Evolutionary conservation across 2,888 invertebrate species (phyloP).

Genomic region (Idaea aversata): DNA sequence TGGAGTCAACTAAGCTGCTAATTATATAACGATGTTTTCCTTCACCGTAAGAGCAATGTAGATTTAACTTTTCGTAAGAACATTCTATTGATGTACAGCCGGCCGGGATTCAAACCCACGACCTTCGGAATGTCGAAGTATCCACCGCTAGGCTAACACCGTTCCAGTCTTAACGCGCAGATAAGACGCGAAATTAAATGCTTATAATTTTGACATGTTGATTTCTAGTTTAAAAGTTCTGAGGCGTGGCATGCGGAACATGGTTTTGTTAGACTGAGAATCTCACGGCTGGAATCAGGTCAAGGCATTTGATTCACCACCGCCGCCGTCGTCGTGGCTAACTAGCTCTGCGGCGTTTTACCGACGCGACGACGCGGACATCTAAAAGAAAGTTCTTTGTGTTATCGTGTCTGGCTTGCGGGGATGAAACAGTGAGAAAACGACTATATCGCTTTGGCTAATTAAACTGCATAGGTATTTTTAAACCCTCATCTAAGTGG

Average conservation of each 20-base stretch:
- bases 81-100: too few relatives aligned
- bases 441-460: neutral
- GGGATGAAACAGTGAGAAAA: neutral
- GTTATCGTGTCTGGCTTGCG: neutral
- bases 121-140: too few relatives aligned
- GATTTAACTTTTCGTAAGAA: too few relatives aligned
- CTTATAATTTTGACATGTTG: too few relatives aligned
- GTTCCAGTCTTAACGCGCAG: too few relatives aligned
- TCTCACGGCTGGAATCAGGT: constrained; percentile 37
- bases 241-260: constrained; percentile 9
- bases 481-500: neutral
- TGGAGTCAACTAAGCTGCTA: too few relatives aligned
- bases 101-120: too few relatives aligned
- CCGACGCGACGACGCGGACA: neutral
- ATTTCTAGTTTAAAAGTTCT: too few relatives aligned
- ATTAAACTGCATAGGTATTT: neutral
- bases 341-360: constrained; percentile 16
- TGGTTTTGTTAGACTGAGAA: constrained; percentile 26
- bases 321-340: constrained; percentile 15
- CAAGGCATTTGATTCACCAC: constrained; percentile 39
- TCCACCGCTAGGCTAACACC: too few relatives aligned
- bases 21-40: too few relatives aligned
- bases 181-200: too few relatives aligned
- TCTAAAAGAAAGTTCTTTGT: neutral
- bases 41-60: too few relatives aligned